phyloP scores from a whole-genome alignment of 1,140 invertebrate species.

The Diabrotica virgifera region DNA sequence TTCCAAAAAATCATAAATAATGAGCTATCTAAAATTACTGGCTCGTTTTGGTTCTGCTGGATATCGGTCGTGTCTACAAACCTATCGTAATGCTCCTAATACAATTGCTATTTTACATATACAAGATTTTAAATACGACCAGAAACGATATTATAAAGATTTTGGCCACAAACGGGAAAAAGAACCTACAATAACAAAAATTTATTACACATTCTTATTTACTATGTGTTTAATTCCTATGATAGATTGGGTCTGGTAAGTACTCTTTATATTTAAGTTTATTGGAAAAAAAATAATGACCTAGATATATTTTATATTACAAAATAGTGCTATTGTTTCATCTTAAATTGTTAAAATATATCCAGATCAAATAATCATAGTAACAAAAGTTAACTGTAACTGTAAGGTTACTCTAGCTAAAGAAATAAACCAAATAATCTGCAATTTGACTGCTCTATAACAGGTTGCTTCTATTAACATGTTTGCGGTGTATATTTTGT shows the following conservation, averaged over 20 bases:
- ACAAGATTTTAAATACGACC: constrained; percentile 8
- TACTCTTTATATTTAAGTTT: not conserved
- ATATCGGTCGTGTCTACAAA: not conserved
- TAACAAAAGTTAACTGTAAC: too few species aligned
- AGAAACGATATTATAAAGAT: constrained; percentile 49
- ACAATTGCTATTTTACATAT: not conserved
- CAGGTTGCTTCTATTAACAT: too few species aligned
- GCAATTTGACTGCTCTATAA: too few species aligned
- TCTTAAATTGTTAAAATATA: too few species aligned
- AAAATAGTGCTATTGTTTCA: too few species aligned
- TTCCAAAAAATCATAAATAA: not conserved
- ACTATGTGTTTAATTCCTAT: constrained; percentile 38
- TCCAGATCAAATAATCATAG: too few species aligned
- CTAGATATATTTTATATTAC: too few species aligned
- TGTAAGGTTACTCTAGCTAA: too few species aligned
- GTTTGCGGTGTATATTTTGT: too few species aligned
- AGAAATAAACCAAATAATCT: too few species aligned
- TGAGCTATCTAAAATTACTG: not conserved
- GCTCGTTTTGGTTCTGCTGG: not conserved
- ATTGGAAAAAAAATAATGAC: too few species aligned
- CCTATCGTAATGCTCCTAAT: not conserved
- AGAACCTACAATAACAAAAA: constrained; percentile 44
- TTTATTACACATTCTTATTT: constrained; percentile 47
- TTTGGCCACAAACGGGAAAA: constrained; percentile 54
- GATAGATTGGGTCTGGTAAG: constrained; percentile 48